phyloP scores from a whole-genome alignment of 2,113 vertebrate species.

The Phrynosoma platyrhinos region DNA sequence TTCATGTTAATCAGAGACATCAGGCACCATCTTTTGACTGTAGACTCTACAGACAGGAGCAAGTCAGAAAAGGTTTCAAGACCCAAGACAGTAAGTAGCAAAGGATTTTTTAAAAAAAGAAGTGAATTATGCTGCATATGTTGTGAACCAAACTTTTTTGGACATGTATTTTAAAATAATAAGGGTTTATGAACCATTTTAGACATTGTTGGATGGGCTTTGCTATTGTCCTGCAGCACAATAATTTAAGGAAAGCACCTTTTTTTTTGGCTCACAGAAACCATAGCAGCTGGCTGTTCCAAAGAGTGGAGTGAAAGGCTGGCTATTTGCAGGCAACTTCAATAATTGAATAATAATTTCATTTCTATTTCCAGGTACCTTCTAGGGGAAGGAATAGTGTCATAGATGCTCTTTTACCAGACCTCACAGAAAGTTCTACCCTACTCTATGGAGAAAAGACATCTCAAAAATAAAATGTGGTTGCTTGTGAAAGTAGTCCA shows the following conservation, averaged over 20 bases:
- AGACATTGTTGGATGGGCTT: background rate
- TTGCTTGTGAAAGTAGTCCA: background rate
- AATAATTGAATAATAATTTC: background rate
- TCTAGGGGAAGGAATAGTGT: conserved; percentile 50
- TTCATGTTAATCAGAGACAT: conserved; percentile 41
- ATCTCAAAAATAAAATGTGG: conserved; percentile 36
- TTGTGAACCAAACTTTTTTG: background rate
- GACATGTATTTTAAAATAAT: background rate
- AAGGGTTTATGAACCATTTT: background rate
- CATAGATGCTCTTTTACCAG: conserved; percentile 25
- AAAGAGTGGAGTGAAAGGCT: background rate
- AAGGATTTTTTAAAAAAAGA: background rate
- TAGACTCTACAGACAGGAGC: conserved; percentile 28
- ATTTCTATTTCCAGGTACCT: conserved; percentile 65
- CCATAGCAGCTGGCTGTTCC: background rate
- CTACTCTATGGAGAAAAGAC: conserved; percentile 33
- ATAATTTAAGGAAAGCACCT: background rate
- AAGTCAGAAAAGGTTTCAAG: conserved; percentile 55
- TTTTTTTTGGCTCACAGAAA: background rate
- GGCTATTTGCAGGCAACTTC: background rate
- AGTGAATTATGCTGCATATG: background rate
- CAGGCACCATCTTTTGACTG: conserved; percentile 52
- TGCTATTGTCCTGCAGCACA: background rate
- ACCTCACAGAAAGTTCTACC: conserved; percentile 40
- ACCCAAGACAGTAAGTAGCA: conserved; percentile 71